Evolutionary conservation across 2,113 vertebrate species (phyloP).

Genomic region (Excalfactoria chinensis): DNA sequence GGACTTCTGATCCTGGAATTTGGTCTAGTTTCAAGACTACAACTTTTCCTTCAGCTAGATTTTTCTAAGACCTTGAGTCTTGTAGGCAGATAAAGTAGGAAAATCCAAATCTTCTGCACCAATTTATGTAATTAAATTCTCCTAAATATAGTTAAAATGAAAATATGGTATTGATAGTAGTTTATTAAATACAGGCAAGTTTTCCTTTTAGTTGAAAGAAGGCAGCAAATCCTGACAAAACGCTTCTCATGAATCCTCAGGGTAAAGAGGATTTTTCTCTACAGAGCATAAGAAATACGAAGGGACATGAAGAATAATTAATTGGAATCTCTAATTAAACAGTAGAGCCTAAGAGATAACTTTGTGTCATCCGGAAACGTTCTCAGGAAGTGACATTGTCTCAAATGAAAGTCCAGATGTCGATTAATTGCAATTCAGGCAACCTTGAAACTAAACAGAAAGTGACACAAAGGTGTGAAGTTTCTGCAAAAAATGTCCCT

Average conservation of each 20-base stretch:
- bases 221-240: slow-evolving; percentile 2
- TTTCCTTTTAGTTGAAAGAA: background rate
- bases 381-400: slow-evolving; percentile 53
- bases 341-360: slow-evolving; percentile 5
- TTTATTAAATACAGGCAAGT: background rate
- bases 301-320: slow-evolving; percentile 22
- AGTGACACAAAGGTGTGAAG: slow-evolving; percentile 48
- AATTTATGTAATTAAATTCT: background rate
- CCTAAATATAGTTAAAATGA: background rate
- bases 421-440: slow-evolving; percentile 47
- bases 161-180: background rate
- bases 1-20: background rate
- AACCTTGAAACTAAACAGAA: slow-evolving; percentile 58
- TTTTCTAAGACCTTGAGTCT: background rate
- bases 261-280: background rate
- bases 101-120: background rate
- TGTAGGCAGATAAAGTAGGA: background rate
- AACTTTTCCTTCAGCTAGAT: background rate
- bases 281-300: slow-evolving; percentile 14
- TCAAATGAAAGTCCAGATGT: slow-evolving; percentile 56
- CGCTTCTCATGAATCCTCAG: background rate
- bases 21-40: background rate
- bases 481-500: slow-evolving; percentile 43
- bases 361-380: slow-evolving; percentile 37
- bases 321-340: slow-evolving; percentile 49